Evolutionary conservation across 1,140 invertebrate genomes (phyloP), one percentile per base, ranked within the genome.

Genomic region (Drosophila seguyi): DNA sequence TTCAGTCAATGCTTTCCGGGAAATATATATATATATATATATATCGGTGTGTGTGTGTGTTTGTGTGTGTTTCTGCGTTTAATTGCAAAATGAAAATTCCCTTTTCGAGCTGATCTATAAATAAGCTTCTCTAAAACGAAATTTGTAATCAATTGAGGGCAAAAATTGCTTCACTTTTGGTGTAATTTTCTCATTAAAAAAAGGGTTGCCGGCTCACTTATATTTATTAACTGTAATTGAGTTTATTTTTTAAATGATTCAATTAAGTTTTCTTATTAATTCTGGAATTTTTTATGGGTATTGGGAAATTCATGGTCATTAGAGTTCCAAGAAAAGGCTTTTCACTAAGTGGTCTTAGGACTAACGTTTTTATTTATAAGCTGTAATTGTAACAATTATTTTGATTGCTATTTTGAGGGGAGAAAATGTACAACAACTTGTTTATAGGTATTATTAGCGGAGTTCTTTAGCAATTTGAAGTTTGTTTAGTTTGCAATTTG

Each of bases 71-170:
- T n/a, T n/a, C n/a, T 22, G 11, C 55, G 4, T 41, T 18, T 29
- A 27, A 31, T 38, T 22, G 31, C 58, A 48, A 63, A 63, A 63
- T 63, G 36, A 50, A 67, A 67, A 67, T 69, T 53, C 62, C 47
- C 11, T 10, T 16, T 13, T 61, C 25, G 7, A 29, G 34, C 22
- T 31, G 63, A 66, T 66, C 63, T 47, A 47, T 62, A 63, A 66
- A 66, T 63, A 63, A 27, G 31, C 34, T 11, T 16, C 34, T 8
- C 34, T 56, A 11, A 63, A 65, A 42, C n/a, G 38, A 13, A 25
- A 63, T 59, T 59, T 6, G 42, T 47, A 63, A 63, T 61, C 56
- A 29, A 65, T 61, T 55, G 52, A 38, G 50, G 50, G 31, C 50
- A 50, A 53, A 36, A 36, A 53, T n/a, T 53, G 31, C 31, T 18